Evolutionary conservation across 2,113 vertebrate species (phyloP), one percentile per base, ranked within the genome.

Genomic region (Sapajus apella): DNA sequence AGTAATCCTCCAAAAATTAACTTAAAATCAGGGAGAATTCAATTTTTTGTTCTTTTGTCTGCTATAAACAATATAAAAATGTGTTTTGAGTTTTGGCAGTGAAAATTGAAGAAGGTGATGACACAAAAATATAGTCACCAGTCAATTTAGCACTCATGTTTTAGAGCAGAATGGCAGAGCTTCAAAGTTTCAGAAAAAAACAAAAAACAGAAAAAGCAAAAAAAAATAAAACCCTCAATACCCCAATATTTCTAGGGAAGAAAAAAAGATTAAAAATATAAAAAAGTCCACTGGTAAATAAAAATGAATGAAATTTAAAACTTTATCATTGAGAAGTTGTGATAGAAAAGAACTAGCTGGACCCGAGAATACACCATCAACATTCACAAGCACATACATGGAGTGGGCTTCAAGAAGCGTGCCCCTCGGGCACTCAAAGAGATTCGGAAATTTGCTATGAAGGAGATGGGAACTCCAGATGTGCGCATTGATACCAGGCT

Each of bases 221-320:
- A 14, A 75, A 86, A 75, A 47, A 11, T n/a, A n/a, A n/a, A n/a
- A n/a, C 55, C 30, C 30, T 6, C 6, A 35, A 68, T 45, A 50
- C 8, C 91, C 45, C 76, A n/a, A 56, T 94, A 45, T 30, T 66
- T 87, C 18, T 32, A 61, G 43, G 0, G 58, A 79, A 50, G 88
- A 76, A 72, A n/a, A 86, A 93, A 8, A 68, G 66, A 83, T 94
- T 61, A 96, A 94, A 91, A 37, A 94, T 58, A 21, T 35, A 91
- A 89, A 70, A 81, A 70, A 75, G 13, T 79, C 37, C 23, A 32
- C 8, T 70, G 43, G 20, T 58, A 96, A 96, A 90, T 55, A 4
- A 82, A 97, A 95, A 84, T 40, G 32, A 95, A 87, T 86, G 2
- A 17, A 55, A 94, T 85, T 88, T 92, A 72, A 94, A 91, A 92